Base-by-base conservation (phyloP, 2,888 invertebrate species). In the Hanleya hanleyi region DNA sequence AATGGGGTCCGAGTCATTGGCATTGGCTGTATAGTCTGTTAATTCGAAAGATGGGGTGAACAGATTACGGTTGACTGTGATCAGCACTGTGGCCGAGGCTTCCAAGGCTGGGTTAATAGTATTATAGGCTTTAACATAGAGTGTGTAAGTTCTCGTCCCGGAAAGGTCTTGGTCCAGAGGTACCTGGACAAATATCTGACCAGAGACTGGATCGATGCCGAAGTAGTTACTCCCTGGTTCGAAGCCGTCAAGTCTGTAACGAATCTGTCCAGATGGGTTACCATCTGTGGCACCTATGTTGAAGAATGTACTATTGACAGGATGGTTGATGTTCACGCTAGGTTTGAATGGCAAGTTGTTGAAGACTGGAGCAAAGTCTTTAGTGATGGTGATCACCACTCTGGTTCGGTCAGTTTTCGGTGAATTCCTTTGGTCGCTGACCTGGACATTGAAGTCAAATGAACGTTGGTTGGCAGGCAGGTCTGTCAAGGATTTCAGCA, bases 11-110 rank as follows among this genome's bases (percentile, higher is more conserved):
- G 41, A 64, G 29, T 80, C 78, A 18, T 47, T 68, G 12, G 70
- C 79, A 18, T 18, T 47, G 22, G 33, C 72, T 15, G 35, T 36
- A 69, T 70, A 74, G 18, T 35, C 35, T 5, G 5, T 37, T 5
- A 37, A 37, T 37, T 12, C 15, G 69, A 85, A 85, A 12, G 68
- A 38, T 36, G 80, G 88, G 41, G 70, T 71, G 35, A 76, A 82
- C 67, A 75, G 79, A 76, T 88, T 88, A 37, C 87, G 79, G 35
- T 79, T 76, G 18, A 88, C 82, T 15, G 76, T 84, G 22, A 89
- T 73, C 7, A 76, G 83, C 5, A 86, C 85, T 1, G 80, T 77
- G 29, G 84, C 82, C 26, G 83, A 76, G 12, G 79, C 69, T 62
- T 78, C 77, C 29, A 73, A 69, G 6, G 64, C 41, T 33, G 83